phyloP scores from a whole-genome alignment of 1,140 invertebrate genomes.

The Conus ventricosus region DNA sequence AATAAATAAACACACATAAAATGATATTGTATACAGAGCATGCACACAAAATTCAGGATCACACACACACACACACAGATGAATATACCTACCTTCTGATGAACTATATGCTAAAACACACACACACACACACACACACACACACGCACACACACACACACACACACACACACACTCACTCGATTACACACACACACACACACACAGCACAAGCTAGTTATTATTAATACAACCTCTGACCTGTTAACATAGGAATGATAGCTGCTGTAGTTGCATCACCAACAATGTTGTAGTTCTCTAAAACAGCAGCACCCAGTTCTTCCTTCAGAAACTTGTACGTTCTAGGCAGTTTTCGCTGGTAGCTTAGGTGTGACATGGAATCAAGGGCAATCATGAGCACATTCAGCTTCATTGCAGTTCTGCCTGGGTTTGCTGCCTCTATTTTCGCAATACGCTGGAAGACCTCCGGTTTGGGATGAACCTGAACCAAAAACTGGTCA shows the following conservation, averaged over 20 bases:
- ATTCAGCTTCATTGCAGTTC: slow-evolving; percentile 49
- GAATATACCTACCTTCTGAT: no score
- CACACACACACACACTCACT: no score
- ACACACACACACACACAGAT: no score
- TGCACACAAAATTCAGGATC: no score
- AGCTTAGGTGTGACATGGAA: slow-evolving; percentile 68
- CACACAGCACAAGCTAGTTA: no score
- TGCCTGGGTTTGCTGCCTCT: neutral
- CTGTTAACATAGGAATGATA: slow-evolving; percentile 66
- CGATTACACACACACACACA: neutral
- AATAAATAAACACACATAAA: no score
- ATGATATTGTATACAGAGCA: no score
- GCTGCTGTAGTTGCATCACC: slow-evolving; percentile 68
- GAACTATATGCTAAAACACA: no score
- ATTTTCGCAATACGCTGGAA: slow-evolving; percentile 51
- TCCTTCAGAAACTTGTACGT: slow-evolving; percentile 62
- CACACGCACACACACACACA: no score
- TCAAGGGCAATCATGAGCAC: slow-evolving; percentile 66
- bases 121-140: no score
- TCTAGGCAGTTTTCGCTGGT: slow-evolving; percentile 63
- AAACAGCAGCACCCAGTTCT: slow-evolving; percentile 52
- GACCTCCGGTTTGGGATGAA: slow-evolving; percentile 56
- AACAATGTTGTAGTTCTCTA: slow-evolving; percentile 69
- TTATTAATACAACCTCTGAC: slow-evolving; percentile 36
- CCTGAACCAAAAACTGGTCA: slow-evolving; percentile 68